These are phyloP conservation scores for Clepsis dumicolana DNA, from an alignment of 2,888 invertebrate species.

Conservation along the genomic window DNA sequence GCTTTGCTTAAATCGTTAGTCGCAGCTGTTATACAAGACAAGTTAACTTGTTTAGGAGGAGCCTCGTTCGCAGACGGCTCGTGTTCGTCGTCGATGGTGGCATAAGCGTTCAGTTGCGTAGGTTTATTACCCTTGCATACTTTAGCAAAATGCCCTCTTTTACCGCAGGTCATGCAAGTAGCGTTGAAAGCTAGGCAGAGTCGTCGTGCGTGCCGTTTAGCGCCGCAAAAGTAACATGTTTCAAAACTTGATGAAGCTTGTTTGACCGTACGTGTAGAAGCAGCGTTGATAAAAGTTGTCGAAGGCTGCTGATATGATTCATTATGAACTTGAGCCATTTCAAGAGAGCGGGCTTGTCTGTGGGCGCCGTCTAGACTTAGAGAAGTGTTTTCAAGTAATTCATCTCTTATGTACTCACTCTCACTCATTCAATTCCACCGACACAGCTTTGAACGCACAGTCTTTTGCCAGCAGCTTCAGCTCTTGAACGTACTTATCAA, in stretches of 20 bases:
- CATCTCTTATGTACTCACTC: conserved; percentile 5
- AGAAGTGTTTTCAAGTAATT: not conserved
- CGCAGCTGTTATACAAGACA: conserved; percentile 3
- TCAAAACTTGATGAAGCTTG: not conserved
- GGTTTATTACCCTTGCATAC: not conserved
- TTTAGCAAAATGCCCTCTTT: not conserved
- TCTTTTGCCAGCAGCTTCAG: conserved; percentile 18
- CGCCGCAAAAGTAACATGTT: conserved; percentile 1
- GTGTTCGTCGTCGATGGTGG: too few species aligned
- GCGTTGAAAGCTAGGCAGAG: conserved; percentile 1
- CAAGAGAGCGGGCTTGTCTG: not conserved
- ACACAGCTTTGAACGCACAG: conserved; percentile 8
- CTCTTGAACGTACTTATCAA: too few species aligned
- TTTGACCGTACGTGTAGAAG: not conserved
- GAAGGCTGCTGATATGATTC: conserved; percentile 6
- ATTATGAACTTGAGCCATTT: not conserved
- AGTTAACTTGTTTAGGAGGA: not conserved
- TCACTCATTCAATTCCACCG: not conserved
- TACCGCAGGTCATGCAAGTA: not conserved
- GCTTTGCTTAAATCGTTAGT: conserved; percentile 7
- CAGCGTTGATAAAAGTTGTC: not conserved
- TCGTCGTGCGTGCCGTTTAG: not conserved
- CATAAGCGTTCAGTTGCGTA: not conserved
- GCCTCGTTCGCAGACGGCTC: not conserved
- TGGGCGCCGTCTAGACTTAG: not conserved